Evolutionary conservation across 2,797 vertebrate species (phyloP).

Genomic region (Serranus cabrilla): DNA sequence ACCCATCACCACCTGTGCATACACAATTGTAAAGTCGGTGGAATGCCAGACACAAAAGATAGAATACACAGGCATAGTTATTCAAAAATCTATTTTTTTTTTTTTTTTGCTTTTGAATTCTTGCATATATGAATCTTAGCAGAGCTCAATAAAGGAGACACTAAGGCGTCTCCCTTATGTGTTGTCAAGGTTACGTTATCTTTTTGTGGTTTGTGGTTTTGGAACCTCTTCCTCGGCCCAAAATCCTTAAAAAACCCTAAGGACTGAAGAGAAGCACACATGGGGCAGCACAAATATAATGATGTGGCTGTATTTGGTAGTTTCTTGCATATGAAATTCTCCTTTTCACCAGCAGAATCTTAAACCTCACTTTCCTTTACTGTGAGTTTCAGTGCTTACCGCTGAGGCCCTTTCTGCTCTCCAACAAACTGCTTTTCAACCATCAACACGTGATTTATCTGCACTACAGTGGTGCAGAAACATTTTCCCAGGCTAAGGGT

Average conservation of each 20-base stretch:
- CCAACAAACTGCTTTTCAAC: neutral
- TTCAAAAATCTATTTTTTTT: neutral
- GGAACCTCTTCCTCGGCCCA: neutral
- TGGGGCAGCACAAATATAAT: neutral
- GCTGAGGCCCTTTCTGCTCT: neutral
- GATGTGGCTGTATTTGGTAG: neutral
- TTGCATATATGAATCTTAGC: neutral
- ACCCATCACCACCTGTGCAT: neutral
- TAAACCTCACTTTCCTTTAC: neutral
- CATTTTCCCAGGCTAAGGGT: neutral
- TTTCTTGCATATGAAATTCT: neutral
- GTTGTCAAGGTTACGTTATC: neutral
- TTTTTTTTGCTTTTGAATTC: too few species aligned
- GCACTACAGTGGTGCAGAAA: neutral
- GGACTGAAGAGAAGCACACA: neutral
- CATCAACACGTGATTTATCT: neutral
- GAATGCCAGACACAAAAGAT: neutral
- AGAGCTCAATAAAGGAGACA: neutral
- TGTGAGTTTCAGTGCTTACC: too few species aligned
- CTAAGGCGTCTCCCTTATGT: neutral
- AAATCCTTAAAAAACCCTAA: neutral
- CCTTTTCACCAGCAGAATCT: neutral
- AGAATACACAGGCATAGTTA: neutral
- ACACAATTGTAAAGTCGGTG: neutral
- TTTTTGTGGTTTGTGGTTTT: neutral